Percentiles rank a stretch among this genome's conserved stretches.
Evolutionary conservation across 2,113 vertebrate genomes (phyloP).

Genomic region (Panthera leo): DNA sequence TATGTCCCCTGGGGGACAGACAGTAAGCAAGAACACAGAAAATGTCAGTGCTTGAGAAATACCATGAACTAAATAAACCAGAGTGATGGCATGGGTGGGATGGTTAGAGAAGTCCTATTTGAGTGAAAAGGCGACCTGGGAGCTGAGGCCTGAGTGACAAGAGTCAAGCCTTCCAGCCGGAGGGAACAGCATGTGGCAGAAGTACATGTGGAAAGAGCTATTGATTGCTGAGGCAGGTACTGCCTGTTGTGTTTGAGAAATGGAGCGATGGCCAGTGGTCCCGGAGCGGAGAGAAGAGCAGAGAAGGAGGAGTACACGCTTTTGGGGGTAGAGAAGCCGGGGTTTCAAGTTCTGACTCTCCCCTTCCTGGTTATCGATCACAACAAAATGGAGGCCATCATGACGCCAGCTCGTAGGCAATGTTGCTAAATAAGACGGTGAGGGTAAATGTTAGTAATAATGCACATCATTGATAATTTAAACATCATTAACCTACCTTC

Average conservation of each 20-base stretch:
- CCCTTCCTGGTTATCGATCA: neutral
- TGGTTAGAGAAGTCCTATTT: neutral
- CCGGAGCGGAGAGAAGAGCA: fast-evolving
- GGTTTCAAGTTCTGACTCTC: neutral
- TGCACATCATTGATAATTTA: neutral
- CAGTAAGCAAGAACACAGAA: neutral
- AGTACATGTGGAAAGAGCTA: too few species aligned
- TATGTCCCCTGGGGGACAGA: neutral
- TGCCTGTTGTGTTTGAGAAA: fast-evolving
- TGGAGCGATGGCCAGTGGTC: fast-evolving
- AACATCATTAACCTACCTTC: neutral
- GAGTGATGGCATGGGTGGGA: fast-evolving
- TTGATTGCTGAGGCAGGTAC: neutral
- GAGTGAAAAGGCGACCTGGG: too few species aligned
- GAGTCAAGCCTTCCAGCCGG: neutral
- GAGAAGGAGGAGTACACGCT: fast-evolving
- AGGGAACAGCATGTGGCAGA: fast-evolving
- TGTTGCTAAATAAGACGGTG: neutral
- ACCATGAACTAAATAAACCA: neutral
- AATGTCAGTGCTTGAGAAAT: neutral
- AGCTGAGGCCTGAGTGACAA: neutral
- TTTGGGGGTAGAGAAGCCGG: neutral
- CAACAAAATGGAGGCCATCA: fast-evolving
- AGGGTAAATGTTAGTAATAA: too few species aligned
- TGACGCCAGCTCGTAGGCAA: fast-evolving